Percentiles rank a stretch among this genome's conserved stretches.
Evolutionary conservation across 1,140 invertebrate genomes (phyloP).

Genomic region (Papilio polyxenes): DNA sequence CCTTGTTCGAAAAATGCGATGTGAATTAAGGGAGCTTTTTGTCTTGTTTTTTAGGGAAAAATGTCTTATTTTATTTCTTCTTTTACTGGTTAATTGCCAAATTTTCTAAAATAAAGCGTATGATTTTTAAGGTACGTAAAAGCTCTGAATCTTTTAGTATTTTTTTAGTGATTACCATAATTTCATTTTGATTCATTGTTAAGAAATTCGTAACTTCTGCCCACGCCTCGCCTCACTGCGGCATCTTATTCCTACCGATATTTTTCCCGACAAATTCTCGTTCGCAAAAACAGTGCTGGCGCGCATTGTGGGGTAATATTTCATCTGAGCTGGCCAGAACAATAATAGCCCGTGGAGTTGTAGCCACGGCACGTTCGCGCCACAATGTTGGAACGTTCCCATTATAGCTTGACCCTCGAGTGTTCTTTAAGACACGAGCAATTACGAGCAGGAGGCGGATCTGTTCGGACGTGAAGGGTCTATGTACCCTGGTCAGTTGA

Average conservation of each 20-base stretch:
- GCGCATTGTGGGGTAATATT: constrained; percentile 78
- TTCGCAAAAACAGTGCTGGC: constrained; percentile 74
- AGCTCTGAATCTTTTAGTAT: neutral
- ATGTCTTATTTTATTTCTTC: constrained; percentile 3
- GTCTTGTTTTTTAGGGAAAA: constrained; percentile 6
- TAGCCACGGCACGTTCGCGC: constrained; percentile 79
- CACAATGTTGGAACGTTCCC: constrained; percentile 71
- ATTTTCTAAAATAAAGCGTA: no score
- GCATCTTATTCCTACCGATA: constrained; percentile 74
- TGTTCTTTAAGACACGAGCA: constrained; percentile 43
- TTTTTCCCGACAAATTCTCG: constrained; percentile 74
- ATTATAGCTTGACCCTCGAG: constrained; percentile 52
- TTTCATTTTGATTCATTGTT: constrained; percentile 26
- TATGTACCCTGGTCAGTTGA: constrained; percentile 54
- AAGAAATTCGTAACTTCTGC: constrained; percentile 62
- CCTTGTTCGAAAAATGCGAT: constrained; percentile 49
- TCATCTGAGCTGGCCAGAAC: constrained; percentile 78
- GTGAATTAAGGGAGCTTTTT: constrained; percentile 23
- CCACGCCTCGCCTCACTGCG: constrained; percentile 62
- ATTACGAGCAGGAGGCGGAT: constrained; percentile 41
- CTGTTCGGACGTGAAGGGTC: constrained; percentile 46
- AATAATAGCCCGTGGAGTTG: constrained; percentile 77
- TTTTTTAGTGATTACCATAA: neutral
- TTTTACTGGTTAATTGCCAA: no score
- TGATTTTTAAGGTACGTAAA: neutral